Conservation (phyloP, 2,888 invertebrate species). For the Drosophila rubida region DNA sequence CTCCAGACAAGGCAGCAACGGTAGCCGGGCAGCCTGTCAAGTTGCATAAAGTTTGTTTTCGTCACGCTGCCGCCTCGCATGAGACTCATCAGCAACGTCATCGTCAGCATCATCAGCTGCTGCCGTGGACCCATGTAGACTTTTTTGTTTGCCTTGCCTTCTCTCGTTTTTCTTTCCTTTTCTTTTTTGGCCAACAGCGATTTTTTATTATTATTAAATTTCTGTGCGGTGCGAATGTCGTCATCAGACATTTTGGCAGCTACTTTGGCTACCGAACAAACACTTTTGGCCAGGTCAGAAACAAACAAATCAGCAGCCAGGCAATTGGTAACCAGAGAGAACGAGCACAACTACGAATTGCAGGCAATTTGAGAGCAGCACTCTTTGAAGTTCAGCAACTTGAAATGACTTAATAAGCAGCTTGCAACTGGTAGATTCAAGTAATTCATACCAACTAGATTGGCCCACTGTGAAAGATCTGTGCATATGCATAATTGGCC, state of each 20-base stretch:
- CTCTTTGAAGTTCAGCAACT: conserved; percentile 59
- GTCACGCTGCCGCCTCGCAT: conserved; percentile 59
- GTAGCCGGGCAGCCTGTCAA: conserved; percentile 61
- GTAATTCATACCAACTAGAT: conserved; percentile 46
- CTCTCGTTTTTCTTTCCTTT: conserved; percentile 17
- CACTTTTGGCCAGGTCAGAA: conserved; percentile 17
- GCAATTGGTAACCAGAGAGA: neutral
- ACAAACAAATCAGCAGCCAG: neutral
- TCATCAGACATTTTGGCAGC: conserved; percentile 50
- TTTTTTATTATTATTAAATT: conserved; percentile 48
- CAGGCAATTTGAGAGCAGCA: conserved; percentile 33
- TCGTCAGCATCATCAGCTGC: conserved; percentile 15
- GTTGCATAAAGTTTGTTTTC: conserved; percentile 70
- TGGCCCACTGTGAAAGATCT: conserved; percentile 31
- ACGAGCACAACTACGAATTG: neutral
- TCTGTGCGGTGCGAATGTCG: conserved; percentile 33
- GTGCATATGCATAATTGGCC: conserved; percentile 68
- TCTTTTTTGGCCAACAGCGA: conserved; percentile 30
- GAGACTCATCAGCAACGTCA: conserved; percentile 45
- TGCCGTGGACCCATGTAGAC: conserved; percentile 18
- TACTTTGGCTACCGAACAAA: conserved; percentile 56
- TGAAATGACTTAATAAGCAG: conserved; percentile 73
- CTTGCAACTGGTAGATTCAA: conserved; percentile 39
- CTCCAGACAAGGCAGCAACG: conserved; percentile 23
- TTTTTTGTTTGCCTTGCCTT: conserved; percentile 5